Conservation (phyloP, 2,797 vertebrate genomes). For the Danio kyathit region DNA sequence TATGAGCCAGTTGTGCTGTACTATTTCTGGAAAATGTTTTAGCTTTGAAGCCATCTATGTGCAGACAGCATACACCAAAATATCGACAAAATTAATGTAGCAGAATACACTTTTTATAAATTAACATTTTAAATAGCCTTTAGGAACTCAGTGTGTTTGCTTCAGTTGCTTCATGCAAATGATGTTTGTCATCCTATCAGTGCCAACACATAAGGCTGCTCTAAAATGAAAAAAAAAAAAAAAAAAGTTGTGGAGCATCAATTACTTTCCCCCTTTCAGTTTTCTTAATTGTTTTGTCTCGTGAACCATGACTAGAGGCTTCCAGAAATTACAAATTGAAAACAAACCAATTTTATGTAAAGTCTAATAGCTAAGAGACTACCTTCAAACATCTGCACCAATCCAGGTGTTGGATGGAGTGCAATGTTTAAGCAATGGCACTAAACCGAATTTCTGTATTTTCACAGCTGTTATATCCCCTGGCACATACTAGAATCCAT, state of each 20-base stretch:
- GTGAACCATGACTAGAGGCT: slow-evolving; percentile 5
- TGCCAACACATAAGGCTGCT: slow-evolving; percentile 2
- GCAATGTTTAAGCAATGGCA: slow-evolving; percentile 4
- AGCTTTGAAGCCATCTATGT: neutral
- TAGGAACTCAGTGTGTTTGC: neutral
- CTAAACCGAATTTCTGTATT: neutral
- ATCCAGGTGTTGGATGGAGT: neutral
- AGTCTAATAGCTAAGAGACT: neutral
- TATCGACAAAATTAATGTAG: neutral
- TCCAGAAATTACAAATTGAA: slow-evolving; percentile 25
- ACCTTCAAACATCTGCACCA: neutral
- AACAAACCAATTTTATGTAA: slow-evolving; percentile 9
- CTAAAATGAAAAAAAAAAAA: slow-evolving; percentile 18
- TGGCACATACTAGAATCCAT: slow-evolving; percentile 21
- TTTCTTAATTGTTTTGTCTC: slow-evolving; percentile 44
- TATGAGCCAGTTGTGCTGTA: too few species aligned
- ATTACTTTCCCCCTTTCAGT: slow-evolving; percentile 1
- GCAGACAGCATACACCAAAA: neutral
- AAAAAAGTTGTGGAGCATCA: slow-evolving; percentile 32
- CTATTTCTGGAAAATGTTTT: too few species aligned
- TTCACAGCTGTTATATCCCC: slow-evolving; percentile 12
- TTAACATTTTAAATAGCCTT: neutral
- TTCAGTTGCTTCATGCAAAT: slow-evolving; percentile 20
- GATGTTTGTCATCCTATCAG: slow-evolving; percentile 22
- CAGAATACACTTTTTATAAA: neutral